These are phyloP conservation scores for Theocolax elegans DNA, from an alignment of 1,140 invertebrate species.

Conservation along the genomic window DNA sequence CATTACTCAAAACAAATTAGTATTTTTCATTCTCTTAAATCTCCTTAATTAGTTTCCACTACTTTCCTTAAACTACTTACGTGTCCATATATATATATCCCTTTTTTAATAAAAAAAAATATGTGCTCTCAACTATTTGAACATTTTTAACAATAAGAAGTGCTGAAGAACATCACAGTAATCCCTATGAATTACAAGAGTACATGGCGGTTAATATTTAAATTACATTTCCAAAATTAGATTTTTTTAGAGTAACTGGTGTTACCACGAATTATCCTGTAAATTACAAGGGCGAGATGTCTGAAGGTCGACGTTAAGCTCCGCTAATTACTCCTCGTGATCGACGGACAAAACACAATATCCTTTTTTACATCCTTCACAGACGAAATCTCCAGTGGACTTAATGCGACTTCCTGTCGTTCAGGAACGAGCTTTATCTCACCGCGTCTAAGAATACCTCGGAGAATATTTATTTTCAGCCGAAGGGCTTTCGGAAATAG, in stretches of 20 bases:
- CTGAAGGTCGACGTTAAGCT: neutral
- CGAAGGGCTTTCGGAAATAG: constrained; percentile 45
- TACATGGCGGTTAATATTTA: no score
- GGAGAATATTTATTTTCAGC: constrained; percentile 44
- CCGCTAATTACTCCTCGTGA: constrained; percentile 26
- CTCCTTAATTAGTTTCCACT: no score
- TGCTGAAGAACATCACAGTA: no score
- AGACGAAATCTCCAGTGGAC: constrained; percentile 23
- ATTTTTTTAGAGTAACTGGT: no score
- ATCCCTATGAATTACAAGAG: no score
- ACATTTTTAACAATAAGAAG: no score
- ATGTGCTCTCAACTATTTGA: no score
- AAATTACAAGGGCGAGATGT: neutral
- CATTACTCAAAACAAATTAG: constrained; percentile 41
- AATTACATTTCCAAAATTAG: no score
- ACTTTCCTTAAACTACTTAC: no score
- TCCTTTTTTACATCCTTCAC: neutral
- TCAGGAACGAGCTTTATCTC: constrained; percentile 26
- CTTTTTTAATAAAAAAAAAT: no score
- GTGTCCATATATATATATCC: no score
- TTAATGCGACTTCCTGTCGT: constrained; percentile 39
- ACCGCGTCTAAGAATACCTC: constrained; percentile 28
- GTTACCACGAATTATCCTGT: no score
- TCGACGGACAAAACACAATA: neutral
- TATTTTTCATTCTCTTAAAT: neutral